phyloP scores from a whole-genome alignment of 2,888 invertebrate genomes.

The Drosophila testacea region DNA sequence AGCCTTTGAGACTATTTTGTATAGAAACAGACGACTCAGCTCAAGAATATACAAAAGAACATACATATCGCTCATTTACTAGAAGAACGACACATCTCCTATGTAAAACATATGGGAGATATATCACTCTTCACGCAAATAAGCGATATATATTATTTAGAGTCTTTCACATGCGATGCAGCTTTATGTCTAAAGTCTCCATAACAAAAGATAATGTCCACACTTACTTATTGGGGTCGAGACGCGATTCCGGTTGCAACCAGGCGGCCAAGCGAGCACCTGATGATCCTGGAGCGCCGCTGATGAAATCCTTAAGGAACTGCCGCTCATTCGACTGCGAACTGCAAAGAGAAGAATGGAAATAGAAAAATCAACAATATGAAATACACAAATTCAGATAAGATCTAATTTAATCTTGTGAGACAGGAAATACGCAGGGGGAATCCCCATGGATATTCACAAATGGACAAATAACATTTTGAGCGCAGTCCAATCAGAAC shows the following conservation, averaged over 20 bases:
- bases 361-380: background rate
- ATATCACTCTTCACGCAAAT: no score
- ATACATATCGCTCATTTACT: no score
- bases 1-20: no score
- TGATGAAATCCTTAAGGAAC: constrained; percentile 96
- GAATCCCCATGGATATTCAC: constrained; percentile 4
- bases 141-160: no score
- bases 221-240: constrained; percentile 89
- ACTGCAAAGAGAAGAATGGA: constrained; percentile 85
- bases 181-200: no score
- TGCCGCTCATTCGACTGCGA: constrained; percentile 95
- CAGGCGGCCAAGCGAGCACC: constrained; percentile 97
- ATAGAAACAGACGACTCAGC: no score
- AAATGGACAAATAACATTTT: constrained; percentile 11
- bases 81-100: no score
- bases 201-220: no score
- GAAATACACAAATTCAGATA: constrained; percentile 2
- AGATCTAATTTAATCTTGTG: constrained; percentile 1
- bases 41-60: no score
- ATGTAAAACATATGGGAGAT: no score
- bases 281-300: constrained; percentile 92
- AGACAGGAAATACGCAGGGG: constrained; percentile 8
- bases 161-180: no score
- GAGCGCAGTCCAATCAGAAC: constrained; percentile 25
- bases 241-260: constrained; percentile 96